Base-by-base conservation (phyloP, 1,140 invertebrate species). In the Aphis gossypii region DNA sequence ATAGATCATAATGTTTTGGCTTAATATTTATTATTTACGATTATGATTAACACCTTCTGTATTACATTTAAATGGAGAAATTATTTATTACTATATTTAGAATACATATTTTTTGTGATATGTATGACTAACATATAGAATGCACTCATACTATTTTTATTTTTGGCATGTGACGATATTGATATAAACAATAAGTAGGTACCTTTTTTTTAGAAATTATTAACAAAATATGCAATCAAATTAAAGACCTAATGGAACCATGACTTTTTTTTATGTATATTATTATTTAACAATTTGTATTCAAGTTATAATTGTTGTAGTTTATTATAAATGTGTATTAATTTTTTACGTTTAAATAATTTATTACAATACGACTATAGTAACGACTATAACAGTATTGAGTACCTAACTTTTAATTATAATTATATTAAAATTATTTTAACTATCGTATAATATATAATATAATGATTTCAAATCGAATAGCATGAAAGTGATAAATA, bases 401-500 rank as follows among this genome's bases (percentile, higher is more conserved):
- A 83, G 23, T 83, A 21, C 7, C 21, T 44, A 30, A 11, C 23
- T 44, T 25, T 35, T 25, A 44, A 4, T 44, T 46, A 86, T n/a
- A 86, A 86, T 86, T 25, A 18, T 46, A 5, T n/a, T 86, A 30
- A 46, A 86, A 86, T 30, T 11, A 86, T 86, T 86, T n/a, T 30
- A 86, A 86, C 23, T 18, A n/a, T 87, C n/a, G n/a, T 87, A 3
- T 48, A 35, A 48, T 48, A 25, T 46, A 88, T 46, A 46, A 88
- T 46, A 46, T 41, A 60, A 90, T 46, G 6, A 35, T 91, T 91
- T 76, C 2, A 91, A 76, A 91, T 82, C 56, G 21, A 91, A 76
- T 76, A 18, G n/a, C 60, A 91, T 76, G 44, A 91, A 76, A 89
- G 41, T 48, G 54, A 91, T 91, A 82, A 68, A 76, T 48, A 76